These are phyloP conservation scores for Cyrtorhinus lividipennis DNA, from an alignment of 1,140 invertebrate species.

Conservation along the genomic window DNA sequence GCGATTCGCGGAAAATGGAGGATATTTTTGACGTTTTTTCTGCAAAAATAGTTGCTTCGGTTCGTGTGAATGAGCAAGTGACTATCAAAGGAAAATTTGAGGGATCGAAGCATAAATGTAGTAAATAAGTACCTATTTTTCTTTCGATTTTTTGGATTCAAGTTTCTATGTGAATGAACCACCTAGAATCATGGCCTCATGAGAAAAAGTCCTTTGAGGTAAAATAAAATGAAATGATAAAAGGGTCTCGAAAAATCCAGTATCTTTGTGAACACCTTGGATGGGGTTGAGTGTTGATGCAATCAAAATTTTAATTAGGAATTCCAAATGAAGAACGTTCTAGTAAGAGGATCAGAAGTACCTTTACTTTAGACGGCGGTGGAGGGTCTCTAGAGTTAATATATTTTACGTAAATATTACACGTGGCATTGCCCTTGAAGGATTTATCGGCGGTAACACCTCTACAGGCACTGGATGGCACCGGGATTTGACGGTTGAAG, in stretches of 20 bases:
- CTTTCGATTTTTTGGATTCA: too few relatives aligned
- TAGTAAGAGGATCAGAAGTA: slow-evolving; percentile 9
- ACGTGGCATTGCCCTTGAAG: slow-evolving; percentile 71
- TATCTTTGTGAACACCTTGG: not conserved
- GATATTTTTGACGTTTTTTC: too few relatives aligned
- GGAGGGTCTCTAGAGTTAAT: slow-evolving; percentile 28
- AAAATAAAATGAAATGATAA: not conserved
- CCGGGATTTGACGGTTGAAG: slow-evolving; percentile 80
- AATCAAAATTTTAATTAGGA: not conserved
- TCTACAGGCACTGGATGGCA: slow-evolving; percentile 89
- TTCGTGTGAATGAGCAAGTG: too few relatives aligned
- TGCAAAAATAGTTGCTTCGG: too few relatives aligned
- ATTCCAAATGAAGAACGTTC: not conserved
- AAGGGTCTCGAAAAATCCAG: not conserved
- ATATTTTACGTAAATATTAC: slow-evolving; percentile 60
- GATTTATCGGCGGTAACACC: slow-evolving; percentile 82
- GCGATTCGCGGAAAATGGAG: too few relatives aligned
- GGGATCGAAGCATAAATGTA: too few relatives aligned
- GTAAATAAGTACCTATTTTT: too few relatives aligned
- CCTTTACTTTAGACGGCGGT: slow-evolving; percentile 29
- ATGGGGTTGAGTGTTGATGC: not conserved
- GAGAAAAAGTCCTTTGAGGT: too few relatives aligned
- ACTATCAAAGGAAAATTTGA: too few relatives aligned
- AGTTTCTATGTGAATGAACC: too few relatives aligned
- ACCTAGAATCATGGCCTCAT: too few relatives aligned